A percentile compares a stretch with the other conserved stretches of the same genome.
Conservation (phyloP, 2,797 vertebrate genomes). For the Macrochelys suwanniensis region DNA sequence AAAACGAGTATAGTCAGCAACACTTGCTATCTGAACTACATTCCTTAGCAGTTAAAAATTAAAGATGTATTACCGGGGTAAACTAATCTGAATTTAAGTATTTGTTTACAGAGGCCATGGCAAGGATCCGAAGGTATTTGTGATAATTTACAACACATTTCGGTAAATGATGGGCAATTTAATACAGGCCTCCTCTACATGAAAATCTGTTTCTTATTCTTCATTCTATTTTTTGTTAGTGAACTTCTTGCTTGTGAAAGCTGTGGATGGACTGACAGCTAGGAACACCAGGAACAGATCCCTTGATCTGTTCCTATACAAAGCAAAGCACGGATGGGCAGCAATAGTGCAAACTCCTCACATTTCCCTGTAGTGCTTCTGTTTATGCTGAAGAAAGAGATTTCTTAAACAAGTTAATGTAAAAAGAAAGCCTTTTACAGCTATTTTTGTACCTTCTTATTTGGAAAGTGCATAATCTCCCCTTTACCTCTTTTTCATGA, state of each 20-base stretch:
- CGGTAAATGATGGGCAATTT: conserved; percentile 60
- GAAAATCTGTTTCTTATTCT: conserved; percentile 75
- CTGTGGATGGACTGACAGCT: background rate
- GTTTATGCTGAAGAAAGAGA: background rate
- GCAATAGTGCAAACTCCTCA: background rate
- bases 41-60: conserved; percentile 71
- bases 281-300: background rate
- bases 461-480: background rate
- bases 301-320: background rate
- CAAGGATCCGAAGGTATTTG: conserved; percentile 76
- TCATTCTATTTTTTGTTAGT: background rate
- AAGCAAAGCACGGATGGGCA: background rate
- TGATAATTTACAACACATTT: conserved; percentile 80
- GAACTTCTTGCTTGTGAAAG: background rate
- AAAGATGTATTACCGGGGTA: conserved; percentile 67
- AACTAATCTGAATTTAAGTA: conserved; percentile 78
- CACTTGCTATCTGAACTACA: conserved; percentile 61
- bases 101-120: conserved; percentile 78
- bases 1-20: conserved; percentile 75
- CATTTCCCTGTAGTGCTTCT: background rate
- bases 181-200: conserved; percentile 52
- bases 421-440: background rate
- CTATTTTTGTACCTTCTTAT: background rate
- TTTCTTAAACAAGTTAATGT: background rate
- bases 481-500: conserved; percentile 79